Conservation (phyloP, 30 jellyfish, hydroid and myxozoan species). For the Hydractinia echinata region DNA sequence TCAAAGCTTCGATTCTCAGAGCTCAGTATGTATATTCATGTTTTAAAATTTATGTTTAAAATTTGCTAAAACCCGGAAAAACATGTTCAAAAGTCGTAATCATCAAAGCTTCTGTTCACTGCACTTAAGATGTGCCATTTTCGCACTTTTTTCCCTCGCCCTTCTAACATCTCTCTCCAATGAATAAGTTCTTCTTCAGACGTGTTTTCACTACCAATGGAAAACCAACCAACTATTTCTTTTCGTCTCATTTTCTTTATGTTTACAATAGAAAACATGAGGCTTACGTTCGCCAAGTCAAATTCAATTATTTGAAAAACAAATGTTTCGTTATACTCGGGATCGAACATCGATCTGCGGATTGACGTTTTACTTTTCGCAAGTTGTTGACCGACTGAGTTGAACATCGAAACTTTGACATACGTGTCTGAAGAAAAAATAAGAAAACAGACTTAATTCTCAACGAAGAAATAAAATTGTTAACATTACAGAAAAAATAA, state of each 20-base stretch:
- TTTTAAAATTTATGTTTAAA: no score
- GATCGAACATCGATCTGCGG: slow-evolving; percentile 97
- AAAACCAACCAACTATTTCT: slow-evolving; percentile 94
- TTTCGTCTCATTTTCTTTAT: slow-evolving; percentile 92
- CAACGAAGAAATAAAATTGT: not conserved
- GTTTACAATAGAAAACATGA: slow-evolving; percentile 81
- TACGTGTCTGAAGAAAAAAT: slow-evolving; percentile 70
- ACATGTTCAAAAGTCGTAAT: slow-evolving; percentile 27
- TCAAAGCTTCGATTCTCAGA: no score
- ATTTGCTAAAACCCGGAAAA: no score
- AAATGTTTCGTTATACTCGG: slow-evolving; percentile 93
- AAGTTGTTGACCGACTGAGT: slow-evolving; percentile 93
- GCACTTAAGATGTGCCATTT: slow-evolving; percentile 94
- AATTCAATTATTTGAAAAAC: slow-evolving; percentile 92
- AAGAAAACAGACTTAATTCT: not conserved
- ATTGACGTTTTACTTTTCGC: slow-evolving; percentile 96
- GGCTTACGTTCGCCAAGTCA: slow-evolving; percentile 93
- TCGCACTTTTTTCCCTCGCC: slow-evolving; percentile 85
- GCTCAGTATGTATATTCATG: no score
- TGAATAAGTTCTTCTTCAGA: slow-evolving; percentile 89
- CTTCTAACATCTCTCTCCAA: slow-evolving; percentile 97
- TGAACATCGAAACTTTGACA: slow-evolving; percentile 94
- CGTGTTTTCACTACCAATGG: slow-evolving; percentile 92
- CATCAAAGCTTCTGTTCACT: slow-evolving; percentile 61
- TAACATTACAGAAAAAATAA: no score